These are phyloP conservation scores for Ictidomys tridecemlineatus DNA, from an alignment of 2,113 vertebrate genomes.

Conservation along the genomic window DNA sequence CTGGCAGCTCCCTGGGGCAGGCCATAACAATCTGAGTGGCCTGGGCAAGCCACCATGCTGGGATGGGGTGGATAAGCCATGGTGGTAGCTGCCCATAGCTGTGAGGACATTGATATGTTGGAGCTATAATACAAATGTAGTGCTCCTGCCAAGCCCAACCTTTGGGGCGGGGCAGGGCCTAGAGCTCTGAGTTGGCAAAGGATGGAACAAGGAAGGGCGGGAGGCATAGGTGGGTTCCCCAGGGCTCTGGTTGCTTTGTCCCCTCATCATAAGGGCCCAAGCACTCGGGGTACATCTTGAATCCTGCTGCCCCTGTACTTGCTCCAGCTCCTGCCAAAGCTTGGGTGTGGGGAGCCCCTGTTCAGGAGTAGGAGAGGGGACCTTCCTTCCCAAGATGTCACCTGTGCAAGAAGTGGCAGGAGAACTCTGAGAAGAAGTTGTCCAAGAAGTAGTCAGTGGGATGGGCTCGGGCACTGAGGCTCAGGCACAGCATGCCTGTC, in stretches of 20 bases:
- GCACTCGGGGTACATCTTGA: neutral
- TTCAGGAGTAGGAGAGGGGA: neutral
- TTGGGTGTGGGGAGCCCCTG: neutral
- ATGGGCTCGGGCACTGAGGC: slow-evolving; percentile 91
- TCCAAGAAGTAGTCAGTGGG: slow-evolving; percentile 87
- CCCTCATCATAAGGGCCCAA: neutral
- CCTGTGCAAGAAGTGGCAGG: slow-evolving; percentile 87
- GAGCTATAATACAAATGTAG: neutral
- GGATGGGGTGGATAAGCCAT: neutral
- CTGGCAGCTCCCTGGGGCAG: slow-evolving; percentile 65
- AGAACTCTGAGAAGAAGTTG: slow-evolving; percentile 87
- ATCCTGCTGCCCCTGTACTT: neutral
- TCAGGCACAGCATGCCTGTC: slow-evolving; percentile 90
- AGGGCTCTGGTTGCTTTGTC: neutral
- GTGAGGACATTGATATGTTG: neutral
- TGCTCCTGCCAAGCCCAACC: neutral
- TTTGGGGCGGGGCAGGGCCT: neutral
- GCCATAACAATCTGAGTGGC: slow-evolving; percentile 46
- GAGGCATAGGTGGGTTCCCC: neutral
- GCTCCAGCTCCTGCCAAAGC: neutral
- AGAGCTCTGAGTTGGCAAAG: neutral
- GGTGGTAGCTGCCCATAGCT: neutral
- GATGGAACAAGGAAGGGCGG: neutral
- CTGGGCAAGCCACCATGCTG: neutral
- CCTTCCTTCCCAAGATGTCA: slow-evolving; percentile 74